These are phyloP conservation scores for Strongylocentrotus purpuratus DNA, from an alignment of 35 echinoderm and acorn worm species.

Conservation along the genomic window DNA sequence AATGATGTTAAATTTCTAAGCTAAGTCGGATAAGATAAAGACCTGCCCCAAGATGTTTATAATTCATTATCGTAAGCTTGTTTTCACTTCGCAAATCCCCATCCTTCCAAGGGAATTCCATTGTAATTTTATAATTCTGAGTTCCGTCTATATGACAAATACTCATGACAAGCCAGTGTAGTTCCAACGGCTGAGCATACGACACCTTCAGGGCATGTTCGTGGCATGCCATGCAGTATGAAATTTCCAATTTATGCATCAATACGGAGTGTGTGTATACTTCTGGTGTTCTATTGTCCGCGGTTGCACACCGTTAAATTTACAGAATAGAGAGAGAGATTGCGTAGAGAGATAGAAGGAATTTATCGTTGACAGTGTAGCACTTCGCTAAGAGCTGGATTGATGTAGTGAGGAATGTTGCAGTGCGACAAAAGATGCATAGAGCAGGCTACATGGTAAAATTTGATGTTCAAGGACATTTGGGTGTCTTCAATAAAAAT, in stretches of 20 bases:
- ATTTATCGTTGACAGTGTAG: no score
- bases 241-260: slow-evolving; percentile 5
- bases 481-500: no score
- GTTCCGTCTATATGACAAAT: background rate
- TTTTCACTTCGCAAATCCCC: background rate
- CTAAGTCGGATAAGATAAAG: background rate
- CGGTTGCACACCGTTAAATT: background rate
- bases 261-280: background rate
- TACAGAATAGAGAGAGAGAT: background rate
- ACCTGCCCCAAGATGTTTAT: background rate
- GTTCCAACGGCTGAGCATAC: background rate
- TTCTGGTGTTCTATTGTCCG: background rate
- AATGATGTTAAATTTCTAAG: background rate
- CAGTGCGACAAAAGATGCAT: no score
- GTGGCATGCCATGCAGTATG: background rate
- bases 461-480: no score
- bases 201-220: background rate
- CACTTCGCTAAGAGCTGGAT: no score
- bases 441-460: no score
- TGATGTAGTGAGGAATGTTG: no score
- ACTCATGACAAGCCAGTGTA: background rate
- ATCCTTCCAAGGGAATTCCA: background rate
- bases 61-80: background rate
- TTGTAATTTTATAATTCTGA: background rate
- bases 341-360: background rate